phyloP scores from a whole-genome alignment of 2,113 vertebrate species.

The Gobiocypris rarus region DNA sequence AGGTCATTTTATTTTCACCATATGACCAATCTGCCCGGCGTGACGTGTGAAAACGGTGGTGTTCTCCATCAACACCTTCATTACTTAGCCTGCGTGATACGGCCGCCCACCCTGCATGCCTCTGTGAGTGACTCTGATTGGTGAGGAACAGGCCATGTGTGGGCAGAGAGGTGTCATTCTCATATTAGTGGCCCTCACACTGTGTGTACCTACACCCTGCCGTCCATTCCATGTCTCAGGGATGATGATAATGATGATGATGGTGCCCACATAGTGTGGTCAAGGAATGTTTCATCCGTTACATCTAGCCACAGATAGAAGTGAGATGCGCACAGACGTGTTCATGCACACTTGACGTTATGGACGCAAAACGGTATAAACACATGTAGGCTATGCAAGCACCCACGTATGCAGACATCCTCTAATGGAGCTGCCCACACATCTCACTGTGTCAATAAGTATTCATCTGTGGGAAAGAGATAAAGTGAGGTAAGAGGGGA shows the following conservation, averaged over 20 bases:
- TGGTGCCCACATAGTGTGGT: slow-evolving; percentile 56
- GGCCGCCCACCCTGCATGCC: slow-evolving; percentile 60
- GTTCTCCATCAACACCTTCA: slow-evolving; percentile 63
- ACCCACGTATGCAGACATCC: slow-evolving; percentile 38
- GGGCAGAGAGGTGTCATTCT: slow-evolving; percentile 63
- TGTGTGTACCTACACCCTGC: slow-evolving; percentile 63
- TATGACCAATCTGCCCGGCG: slow-evolving; percentile 61
- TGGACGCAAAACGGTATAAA: slow-evolving; percentile 37
- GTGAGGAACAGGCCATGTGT: slow-evolving; percentile 64
- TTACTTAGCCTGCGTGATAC: slow-evolving; percentile 62
- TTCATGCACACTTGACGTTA: slow-evolving; percentile 1
- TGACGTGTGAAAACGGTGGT: slow-evolving; percentile 63
- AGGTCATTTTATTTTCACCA: slow-evolving; percentile 48
- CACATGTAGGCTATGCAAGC: slow-evolving; percentile 37
- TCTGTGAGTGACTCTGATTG: slow-evolving; percentile 63
- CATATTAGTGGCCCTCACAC: slow-evolving; percentile 63
- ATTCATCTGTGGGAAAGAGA: slow-evolving; percentile 10
- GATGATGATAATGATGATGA: slow-evolving; percentile 52
- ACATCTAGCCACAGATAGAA: slow-evolving; percentile 50
- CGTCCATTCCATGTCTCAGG: slow-evolving; percentile 54
- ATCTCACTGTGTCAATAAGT: slow-evolving; percentile 43
- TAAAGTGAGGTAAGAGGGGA: slow-evolving; percentile 43
- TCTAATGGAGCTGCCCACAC: slow-evolving; percentile 38
- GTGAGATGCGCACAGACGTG: slow-evolving; percentile 24
- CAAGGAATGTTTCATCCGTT: slow-evolving; percentile 50